These are phyloP conservation scores for Piaya cayana DNA, from an alignment of 2,113 vertebrate species.

Conservation along the genomic window DNA sequence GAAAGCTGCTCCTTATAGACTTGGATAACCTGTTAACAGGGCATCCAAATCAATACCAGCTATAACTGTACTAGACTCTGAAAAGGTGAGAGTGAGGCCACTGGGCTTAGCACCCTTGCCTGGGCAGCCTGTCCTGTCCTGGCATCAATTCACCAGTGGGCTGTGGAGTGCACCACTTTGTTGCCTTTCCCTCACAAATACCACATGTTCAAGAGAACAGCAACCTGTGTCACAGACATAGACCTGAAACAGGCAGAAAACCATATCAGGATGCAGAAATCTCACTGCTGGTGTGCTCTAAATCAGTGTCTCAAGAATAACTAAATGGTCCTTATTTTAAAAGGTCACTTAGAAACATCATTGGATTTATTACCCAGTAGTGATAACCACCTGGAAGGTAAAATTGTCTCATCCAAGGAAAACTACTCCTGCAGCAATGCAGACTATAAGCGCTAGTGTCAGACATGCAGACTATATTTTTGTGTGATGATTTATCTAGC, in stretches of 20 bases:
- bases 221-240: accelerated
- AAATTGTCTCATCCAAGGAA: background rate
- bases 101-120: background rate
- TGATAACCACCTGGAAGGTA: background rate
- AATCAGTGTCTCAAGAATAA: background rate
- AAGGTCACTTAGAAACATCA: background rate
- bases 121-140: background rate
- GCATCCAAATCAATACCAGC: accelerated
- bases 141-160: background rate
- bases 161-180: background rate
- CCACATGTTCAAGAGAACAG: background rate
- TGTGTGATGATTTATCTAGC: background rate
- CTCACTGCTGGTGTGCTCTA: background rate
- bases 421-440: background rate
- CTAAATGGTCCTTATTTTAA: background rate
- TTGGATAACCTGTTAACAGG: background rate
- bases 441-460: background rate
- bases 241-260: background rate
- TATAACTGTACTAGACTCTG: background rate
- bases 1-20: background rate
- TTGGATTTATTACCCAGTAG: background rate
- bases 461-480: background rate
- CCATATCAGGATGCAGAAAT: background rate
- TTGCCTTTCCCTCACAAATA: background rate
- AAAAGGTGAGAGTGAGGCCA: background rate